Evolutionary conservation across 1,140 invertebrate genomes (phyloP).

Genomic region (Drosophila virilis): DNA sequence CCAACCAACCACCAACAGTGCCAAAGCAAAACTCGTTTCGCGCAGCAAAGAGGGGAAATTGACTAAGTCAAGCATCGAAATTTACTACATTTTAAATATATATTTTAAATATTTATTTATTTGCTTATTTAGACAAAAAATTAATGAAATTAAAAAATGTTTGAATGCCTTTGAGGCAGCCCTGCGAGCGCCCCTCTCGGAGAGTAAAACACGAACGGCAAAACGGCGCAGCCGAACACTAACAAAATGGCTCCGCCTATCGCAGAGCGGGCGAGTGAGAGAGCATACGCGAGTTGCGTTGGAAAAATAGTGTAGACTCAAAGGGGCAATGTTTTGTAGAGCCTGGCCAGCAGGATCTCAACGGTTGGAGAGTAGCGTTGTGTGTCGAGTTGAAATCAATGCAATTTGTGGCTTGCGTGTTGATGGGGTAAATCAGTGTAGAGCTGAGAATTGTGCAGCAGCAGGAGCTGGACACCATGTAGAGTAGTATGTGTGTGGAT

Average conservation of each 20-base stretch:
- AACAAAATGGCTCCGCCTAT: conserved; percentile 46
- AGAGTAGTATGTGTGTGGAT: conserved; percentile 4
- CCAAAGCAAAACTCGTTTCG: conserved; percentile 36
- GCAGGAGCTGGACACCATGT: conserved; percentile 8
- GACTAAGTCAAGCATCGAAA: background rate
- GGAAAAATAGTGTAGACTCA: conserved; percentile 21
- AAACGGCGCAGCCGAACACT: conserved; percentile 12
- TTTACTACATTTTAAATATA: background rate
- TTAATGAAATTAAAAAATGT: background rate
- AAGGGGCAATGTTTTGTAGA: conserved; percentile 31
- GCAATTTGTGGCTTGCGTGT: background rate
- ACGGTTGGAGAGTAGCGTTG: background rate
- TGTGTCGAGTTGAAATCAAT: conserved; percentile 2
- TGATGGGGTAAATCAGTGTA: conserved; percentile 9
- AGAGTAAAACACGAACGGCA: conserved; percentile 12
- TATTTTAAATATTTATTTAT: background rate
- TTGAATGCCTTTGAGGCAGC: background rate
- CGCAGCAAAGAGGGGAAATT: conserved; percentile 27
- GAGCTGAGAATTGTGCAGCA: background rate
- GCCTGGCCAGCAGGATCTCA: conserved; percentile 18
- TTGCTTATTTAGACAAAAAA: background rate
- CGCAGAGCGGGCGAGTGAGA: conserved; percentile 39
- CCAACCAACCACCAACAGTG: conserved; percentile 29
- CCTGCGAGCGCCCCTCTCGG: conserved; percentile 16
- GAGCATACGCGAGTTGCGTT: background rate